phyloP scores from a whole-genome alignment of 2,888 invertebrate genomes.

The Hirtodrosophila confusa region DNA sequence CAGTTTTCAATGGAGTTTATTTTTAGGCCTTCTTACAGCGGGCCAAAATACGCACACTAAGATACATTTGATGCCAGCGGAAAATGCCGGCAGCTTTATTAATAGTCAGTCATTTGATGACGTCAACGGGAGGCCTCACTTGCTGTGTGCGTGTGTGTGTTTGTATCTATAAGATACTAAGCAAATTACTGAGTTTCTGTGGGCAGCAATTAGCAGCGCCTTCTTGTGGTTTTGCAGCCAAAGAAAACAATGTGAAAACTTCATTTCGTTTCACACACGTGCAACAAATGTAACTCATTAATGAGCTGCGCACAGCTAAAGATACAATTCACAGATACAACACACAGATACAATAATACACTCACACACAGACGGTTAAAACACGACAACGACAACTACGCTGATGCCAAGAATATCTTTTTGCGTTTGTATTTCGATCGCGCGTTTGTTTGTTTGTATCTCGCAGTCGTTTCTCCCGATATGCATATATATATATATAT shows the following conservation, averaged over 20 bases:
- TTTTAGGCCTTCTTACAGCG: slow-evolving; percentile 59
- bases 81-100: slow-evolving; percentile 71
- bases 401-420: slow-evolving; percentile 76
- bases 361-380: no score
- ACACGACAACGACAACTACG: neutral
- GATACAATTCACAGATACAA: slow-evolving; percentile 35
- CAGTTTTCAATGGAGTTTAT: slow-evolving; percentile 78
- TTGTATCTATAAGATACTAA: slow-evolving; percentile 14
- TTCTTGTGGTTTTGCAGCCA: slow-evolving; percentile 53
- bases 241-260: slow-evolving; percentile 65
- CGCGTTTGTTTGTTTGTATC: slow-evolving; percentile 71
- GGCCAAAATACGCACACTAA: slow-evolving; percentile 20
- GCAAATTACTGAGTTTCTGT: slow-evolving; percentile 37
- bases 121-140: slow-evolving; percentile 53
- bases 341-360: slow-evolving; percentile 1
- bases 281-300: slow-evolving; percentile 68
- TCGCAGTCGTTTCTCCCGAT: slow-evolving; percentile 31
- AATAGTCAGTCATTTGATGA: slow-evolving; percentile 67
- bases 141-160: slow-evolving; percentile 12
- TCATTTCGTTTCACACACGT: slow-evolving; percentile 47
- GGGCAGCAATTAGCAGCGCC: slow-evolving; percentile 44
- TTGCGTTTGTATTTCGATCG: slow-evolving; percentile 75
- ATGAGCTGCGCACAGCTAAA: slow-evolving; percentile 54
- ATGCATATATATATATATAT: slow-evolving; percentile 42
- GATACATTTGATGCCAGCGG: slow-evolving; percentile 42